Evolutionary conservation across 2,797 vertebrate genomes (phyloP), one percentile per base, ranked within the genome.

Genomic region (Gymnothorax javanicus): DNA sequence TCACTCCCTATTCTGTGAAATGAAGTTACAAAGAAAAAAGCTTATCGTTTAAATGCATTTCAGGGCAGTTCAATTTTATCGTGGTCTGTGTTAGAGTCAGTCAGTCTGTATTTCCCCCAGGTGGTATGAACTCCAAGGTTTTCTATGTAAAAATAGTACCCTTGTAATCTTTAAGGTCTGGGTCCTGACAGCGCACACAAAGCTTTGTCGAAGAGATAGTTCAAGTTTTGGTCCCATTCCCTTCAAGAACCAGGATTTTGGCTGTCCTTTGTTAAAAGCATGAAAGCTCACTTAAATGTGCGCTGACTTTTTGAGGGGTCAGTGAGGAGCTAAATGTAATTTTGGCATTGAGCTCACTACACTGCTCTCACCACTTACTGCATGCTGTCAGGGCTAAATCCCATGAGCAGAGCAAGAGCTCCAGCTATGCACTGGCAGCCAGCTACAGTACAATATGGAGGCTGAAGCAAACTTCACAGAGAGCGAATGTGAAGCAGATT

Each of bases 191-290:
- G 62, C 9, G 17, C 12, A 33, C 23, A 13, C 89, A 89, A 91
- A 93, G 92, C 93, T 86, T 88, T 82, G 95, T 96, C 95, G 95
- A 95, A 95, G 95, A 94, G 91, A 91, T 87, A 89, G 91, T 93
- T 90, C 17, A 85, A 95, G 93, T 95, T 96, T 96, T 96, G 95
- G 94, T 94, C 87, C 0, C 7, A 43, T 52, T 77, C 62, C 87
- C 89, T 89, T 90, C 89, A 89, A 90, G 91, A 90, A 91, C 89
- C 88, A 86, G 84, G 86, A 87, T 85, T 88, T 89, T 88, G 84
- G 85, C 75, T 79, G 88, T 89, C 87, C 88, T 27, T 82, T 86
- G 67, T 83, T 25, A 2, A 3, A 59, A 67, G 60, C 50, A 67
- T 81, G 50, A 82, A 86, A 86, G 77, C 43, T 27, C 52, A 17